These are phyloP conservation scores for Nephrotoma guestfalica DNA, from an alignment of 2,888 invertebrate genomes.

Conservation along the genomic window DNA sequence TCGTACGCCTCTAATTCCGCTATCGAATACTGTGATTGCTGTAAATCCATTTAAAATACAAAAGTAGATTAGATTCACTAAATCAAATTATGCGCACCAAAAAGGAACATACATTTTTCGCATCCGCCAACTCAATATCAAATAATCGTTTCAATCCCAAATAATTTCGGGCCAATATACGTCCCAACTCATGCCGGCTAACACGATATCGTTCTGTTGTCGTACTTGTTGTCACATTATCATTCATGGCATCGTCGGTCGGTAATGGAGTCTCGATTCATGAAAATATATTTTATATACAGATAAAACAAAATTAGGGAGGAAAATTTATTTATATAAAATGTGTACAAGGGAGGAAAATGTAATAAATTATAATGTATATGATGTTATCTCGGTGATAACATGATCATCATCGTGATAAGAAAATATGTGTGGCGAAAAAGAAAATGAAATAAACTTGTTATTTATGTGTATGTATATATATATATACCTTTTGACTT, in stretches of 20 bases:
- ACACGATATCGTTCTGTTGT: slow-evolving; percentile 28
- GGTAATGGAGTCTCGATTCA: neutral
- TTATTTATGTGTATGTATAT: neutral
- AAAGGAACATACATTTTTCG: slow-evolving; percentile 23
- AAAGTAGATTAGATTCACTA: neutral
- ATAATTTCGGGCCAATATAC: slow-evolving; percentile 27
- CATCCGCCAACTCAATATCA: slow-evolving; percentile 25
- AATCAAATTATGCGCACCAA: neutral
- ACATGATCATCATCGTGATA: neutral
- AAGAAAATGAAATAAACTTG: neutral
- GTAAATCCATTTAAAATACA: neutral
- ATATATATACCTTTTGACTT: neutral
- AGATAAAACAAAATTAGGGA: neutral
- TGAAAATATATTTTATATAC: neutral
- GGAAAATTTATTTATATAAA: neutral
- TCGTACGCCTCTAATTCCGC: neutral
- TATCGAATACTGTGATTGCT: neutral
- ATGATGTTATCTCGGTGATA: neutral
- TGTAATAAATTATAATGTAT: neutral
- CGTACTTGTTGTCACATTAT: slow-evolving; percentile 17
- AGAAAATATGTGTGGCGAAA: neutral
- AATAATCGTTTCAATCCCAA: slow-evolving; percentile 27
- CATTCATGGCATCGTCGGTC: neutral
- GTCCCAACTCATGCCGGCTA: slow-evolving; percentile 28
- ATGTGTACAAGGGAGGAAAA: neutral